A percentile compares a stretch with the other conserved stretches of the same genome.
Conservation (phyloP, 2,888 invertebrate species). For the Stramonita haemastoma region DNA sequence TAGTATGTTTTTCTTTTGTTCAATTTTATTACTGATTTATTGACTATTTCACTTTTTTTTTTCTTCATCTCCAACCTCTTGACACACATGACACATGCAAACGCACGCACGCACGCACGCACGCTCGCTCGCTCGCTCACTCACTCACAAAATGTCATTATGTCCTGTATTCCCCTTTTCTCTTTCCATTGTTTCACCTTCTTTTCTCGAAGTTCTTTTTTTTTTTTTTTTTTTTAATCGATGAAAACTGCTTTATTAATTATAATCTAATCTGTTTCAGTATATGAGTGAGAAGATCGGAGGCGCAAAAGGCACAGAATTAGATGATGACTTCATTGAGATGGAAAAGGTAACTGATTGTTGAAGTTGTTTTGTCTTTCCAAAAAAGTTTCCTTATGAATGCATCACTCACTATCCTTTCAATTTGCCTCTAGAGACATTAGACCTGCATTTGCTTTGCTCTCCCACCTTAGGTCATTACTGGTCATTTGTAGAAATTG, state of each 20-base stretch:
- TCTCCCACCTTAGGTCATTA: no score
- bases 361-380: no score
- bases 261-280: slow-evolving; percentile 80
- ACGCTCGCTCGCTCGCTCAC: background rate
- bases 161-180: background rate
- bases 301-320: slow-evolving; percentile 99
- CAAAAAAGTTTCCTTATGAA: no score
- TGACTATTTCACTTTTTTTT: no score
- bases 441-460: no score
- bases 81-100: background rate
- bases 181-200: background rate
- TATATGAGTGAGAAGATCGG: slow-evolving; percentile 99
- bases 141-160: background rate
- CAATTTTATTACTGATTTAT: no score
- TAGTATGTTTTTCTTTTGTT: no score
- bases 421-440: background rate
- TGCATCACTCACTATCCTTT: no score
- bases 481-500: no score
- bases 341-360: slow-evolving; percentile 94
- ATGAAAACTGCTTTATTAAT: background rate
- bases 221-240: background rate
- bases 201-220: background rate
- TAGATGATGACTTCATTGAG: slow-evolving; percentile 98
- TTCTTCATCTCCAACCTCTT: no score
- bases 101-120: background rate